Base-by-base conservation (phyloP, 92 coral and sea anemone genomes). In the Nematostella vectensis region DNA sequence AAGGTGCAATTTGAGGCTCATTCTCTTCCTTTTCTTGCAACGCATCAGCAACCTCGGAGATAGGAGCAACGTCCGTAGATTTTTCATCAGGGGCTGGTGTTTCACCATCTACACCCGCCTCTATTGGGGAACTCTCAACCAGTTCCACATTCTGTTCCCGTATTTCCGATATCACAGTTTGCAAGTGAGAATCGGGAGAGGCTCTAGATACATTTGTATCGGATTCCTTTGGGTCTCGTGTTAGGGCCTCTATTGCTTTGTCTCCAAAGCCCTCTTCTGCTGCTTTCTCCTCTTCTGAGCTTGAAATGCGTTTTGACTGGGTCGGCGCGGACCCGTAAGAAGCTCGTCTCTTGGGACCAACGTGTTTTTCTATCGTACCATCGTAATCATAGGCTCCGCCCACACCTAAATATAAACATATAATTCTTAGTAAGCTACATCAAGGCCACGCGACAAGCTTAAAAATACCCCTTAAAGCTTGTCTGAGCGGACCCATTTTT, bases 271-370 rank as follows among this genome's bases (percentile, higher is more conserved):
- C 51, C 18, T 28, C 16, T 26, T 50, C 48, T 18, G 61, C 22
- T 16, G 24, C 26, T 4, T 33, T 31, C 0, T 22, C n/a, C 13
- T 30, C 67, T 2, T 66, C 25, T n/a, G 60, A 59, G 19, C 27
- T 3, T 24, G 36, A 28, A 12, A 31, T 50, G 45, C 64, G 42
- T 16, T 57, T 28, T 2, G 49, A 36, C 49, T 40, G 42, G 24
- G 37, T 53, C 2, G 62, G 61, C 11, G 50, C 33, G 10, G 79
- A 71, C 12, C 62, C 85, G 37, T 54, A 31, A 1, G 67, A 63
- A 3, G 85, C 76, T 24, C 79, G 76, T 45, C 79, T 61, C 2
- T 53, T 43, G 19, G 51, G 25, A 8, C 58, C 55, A 18, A 52
- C 37, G 11, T 43, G 29, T 29, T 66, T 54, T 28, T 66, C 63